A percentile compares a stretch with the other conserved stretches of the same genome.
phyloP scores from a whole-genome alignment of 2,888 invertebrate species.

The Drosophila nr. perissopoda region DNA sequence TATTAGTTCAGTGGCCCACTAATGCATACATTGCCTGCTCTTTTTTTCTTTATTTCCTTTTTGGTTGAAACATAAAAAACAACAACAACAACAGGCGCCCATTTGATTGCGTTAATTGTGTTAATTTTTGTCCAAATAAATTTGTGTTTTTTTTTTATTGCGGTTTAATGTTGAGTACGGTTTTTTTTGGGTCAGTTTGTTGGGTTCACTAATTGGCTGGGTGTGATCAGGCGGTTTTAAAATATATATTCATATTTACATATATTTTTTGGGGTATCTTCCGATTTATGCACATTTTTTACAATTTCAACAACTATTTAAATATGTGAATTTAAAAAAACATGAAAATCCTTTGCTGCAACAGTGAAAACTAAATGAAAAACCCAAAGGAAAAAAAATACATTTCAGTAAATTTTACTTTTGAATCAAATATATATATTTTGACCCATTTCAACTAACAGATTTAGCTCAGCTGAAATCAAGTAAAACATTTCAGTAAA shows the following conservation, averaged over 20 bases:
- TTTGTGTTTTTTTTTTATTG: conserved; percentile 31
- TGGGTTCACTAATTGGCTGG: conserved; percentile 35
- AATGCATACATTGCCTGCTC: conserved; percentile 70
- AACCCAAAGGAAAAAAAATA: background rate
- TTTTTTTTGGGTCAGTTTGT: conserved; percentile 63
- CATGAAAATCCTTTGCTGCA: background rate
- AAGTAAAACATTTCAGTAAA: background rate
- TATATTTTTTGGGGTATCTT: background rate
- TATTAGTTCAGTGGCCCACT: conserved; percentile 82
- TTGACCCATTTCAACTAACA: background rate
- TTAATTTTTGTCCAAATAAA: conserved; percentile 64
- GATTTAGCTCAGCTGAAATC: background rate
- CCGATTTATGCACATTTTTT: background rate
- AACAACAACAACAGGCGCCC: conserved; percentile 30
- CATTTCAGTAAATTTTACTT: background rate
- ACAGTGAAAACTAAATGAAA: background rate
- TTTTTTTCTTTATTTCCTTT: conserved; percentile 34
- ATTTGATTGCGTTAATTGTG: conserved; percentile 80
- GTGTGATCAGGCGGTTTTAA: conserved; percentile 5
- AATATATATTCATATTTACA: background rate
- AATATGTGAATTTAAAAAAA: background rate
- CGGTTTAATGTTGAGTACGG: conserved; percentile 18
- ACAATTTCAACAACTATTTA: background rate
- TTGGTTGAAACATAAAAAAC: background rate
- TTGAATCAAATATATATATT: background rate